Conservation (phyloP, 2,888 invertebrate genomes). For the Cantharis rufa region DNA sequence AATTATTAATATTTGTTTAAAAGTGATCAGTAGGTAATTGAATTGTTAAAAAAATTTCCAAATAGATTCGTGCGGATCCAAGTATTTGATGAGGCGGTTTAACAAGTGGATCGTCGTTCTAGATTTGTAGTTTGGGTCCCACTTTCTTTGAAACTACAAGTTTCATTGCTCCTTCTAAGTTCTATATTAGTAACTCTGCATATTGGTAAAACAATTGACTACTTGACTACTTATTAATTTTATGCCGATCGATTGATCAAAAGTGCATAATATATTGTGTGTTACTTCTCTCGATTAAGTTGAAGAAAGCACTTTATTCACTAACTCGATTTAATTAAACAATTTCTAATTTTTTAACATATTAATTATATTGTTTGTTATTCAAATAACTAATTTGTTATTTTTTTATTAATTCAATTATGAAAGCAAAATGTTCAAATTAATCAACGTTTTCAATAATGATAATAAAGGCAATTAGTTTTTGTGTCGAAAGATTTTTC, state of each 20-base stretch:
- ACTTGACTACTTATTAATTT: constrained; percentile 3
- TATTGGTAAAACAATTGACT: constrained; percentile 18
- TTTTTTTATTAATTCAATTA: background rate
- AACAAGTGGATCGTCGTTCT: constrained; percentile 36
- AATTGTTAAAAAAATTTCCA: constrained; percentile 1
- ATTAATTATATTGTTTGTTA: background rate
- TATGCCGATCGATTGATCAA: background rate
- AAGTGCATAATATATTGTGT: background rate
- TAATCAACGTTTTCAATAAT: background rate
- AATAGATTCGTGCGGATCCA: constrained; percentile 7
- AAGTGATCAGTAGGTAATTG: background rate
- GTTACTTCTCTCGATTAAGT: background rate
- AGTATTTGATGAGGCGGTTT: constrained; percentile 27
- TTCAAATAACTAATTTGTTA: background rate
- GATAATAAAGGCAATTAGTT: background rate
- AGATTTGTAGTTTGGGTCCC: constrained; percentile 34
- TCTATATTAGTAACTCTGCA: constrained; percentile 1
- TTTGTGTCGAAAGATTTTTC: background rate
- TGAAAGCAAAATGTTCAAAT: background rate
- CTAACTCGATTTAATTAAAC: background rate
- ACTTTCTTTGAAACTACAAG: constrained; percentile 32
- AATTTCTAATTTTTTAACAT: background rate
- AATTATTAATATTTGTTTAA: background rate
- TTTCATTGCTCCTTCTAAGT: constrained; percentile 3
- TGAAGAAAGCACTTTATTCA: background rate